These are phyloP conservation scores for Eumerus sabulonum DNA, from an alignment of 2,888 invertebrate genomes.

Conservation along the genomic window DNA sequence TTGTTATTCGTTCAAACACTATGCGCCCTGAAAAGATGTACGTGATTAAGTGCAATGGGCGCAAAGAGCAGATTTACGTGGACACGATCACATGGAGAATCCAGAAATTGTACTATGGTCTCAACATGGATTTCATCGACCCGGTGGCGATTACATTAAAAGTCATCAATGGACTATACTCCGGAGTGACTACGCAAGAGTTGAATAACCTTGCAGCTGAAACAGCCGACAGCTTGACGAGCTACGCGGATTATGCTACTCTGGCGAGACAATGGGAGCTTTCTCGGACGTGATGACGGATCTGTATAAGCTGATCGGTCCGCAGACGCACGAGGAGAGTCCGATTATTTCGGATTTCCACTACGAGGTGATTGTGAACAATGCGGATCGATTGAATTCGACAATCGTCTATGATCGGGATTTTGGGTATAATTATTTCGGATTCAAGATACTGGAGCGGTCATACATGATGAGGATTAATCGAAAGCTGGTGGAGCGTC, in stretches of 20 bases:
- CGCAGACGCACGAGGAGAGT: slow-evolving; percentile 83
- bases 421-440: slow-evolving; percentile 98
- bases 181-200: slow-evolving; percentile 97
- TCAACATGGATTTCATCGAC: slow-evolving; percentile 97
- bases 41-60: slow-evolving; percentile 85
- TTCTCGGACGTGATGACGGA: slow-evolving; percentile 95
- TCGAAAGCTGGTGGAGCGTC: slow-evolving; percentile 95
- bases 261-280: slow-evolving; percentile 94
- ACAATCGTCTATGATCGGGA: slow-evolving; percentile 98
- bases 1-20: too few species aligned
- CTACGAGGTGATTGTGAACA: slow-evolving; percentile 88
- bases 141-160: slow-evolving; percentile 94
- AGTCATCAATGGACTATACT: slow-evolving; percentile 96
- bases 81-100: slow-evolving; percentile 99
- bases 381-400: slow-evolving; percentile 95
- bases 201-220: slow-evolving; percentile 98
- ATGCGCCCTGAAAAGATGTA: slow-evolving; percentile 77
- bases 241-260: slow-evolving; percentile 97
- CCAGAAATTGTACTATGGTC: slow-evolving; percentile 95
- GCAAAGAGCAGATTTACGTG: slow-evolving; percentile 94
- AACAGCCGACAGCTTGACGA: slow-evolving; percentile 98
- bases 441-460: slow-evolving; percentile 98
- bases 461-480: slow-evolving; percentile 96
- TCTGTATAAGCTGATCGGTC: slow-evolving; percentile 88
- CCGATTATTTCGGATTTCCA: slow-evolving; percentile 94